These are phyloP conservation scores for Microctenopoma stevenorrisi DNA, from an alignment of 2,797 vertebrate genomes.

Conservation along the genomic window DNA sequence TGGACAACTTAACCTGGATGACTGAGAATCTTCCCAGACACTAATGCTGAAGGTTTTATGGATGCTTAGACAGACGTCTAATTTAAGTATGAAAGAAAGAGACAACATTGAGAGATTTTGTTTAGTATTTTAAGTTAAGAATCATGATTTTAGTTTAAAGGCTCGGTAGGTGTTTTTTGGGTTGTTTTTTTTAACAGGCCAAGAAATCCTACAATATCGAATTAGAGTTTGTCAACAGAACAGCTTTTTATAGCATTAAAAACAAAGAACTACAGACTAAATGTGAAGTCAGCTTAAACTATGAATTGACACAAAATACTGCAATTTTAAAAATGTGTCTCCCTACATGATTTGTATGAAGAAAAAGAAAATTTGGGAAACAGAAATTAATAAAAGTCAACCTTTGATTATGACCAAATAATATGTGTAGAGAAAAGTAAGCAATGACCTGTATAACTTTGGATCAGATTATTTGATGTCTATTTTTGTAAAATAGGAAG, in stretches of 20 bases:
- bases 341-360: neutral
- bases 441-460: neutral
- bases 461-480: conserved; percentile 8
- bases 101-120: neutral
- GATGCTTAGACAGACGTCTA: neutral
- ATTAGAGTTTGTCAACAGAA: neutral
- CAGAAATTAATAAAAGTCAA: conserved; percentile 7
- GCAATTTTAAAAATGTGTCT: neutral
- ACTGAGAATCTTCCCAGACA: too few species aligned
- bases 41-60: conserved; percentile 3
- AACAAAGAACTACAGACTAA: neutral
- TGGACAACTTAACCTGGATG: too few species aligned
- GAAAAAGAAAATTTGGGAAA: neutral
- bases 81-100: neutral
- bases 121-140: neutral
- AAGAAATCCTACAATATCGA: neutral
- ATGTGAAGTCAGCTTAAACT: neutral
- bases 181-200: neutral
- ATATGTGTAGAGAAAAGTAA: neutral
- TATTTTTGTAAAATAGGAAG: conserved; percentile 5
- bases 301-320: neutral
- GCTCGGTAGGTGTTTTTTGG: too few species aligned
- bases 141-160: neutral
- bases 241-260: neutral
- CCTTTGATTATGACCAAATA: conserved; percentile 9